Evolutionary conservation across 2,888 invertebrate species (phyloP).

Genomic region (Cosmia pyralina): DNA sequence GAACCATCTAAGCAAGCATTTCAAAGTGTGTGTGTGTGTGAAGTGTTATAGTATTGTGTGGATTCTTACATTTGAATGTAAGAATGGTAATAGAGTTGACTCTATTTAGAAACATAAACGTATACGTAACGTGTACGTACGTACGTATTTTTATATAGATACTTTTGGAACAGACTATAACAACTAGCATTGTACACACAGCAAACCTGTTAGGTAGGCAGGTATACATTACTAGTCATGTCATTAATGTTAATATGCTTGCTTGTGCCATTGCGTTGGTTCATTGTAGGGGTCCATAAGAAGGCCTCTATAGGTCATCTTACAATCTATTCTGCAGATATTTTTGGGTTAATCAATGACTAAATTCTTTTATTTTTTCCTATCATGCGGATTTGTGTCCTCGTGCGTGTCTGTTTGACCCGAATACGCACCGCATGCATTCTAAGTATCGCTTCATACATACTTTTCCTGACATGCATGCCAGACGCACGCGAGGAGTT

Average conservation of each 20-base stretch:
- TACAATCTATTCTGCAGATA: too few species aligned
- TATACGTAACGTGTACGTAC: too few species aligned
- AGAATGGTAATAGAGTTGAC: too few species aligned
- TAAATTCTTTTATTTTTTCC: not conserved
- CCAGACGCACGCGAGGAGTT: not conserved
- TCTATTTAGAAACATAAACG: too few species aligned
- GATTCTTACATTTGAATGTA: too few species aligned
- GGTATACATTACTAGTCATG: not conserved
- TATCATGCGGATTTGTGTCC: not conserved
- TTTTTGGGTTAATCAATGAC: too few species aligned
- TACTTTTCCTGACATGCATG: not conserved
- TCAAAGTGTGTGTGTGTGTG: too few species aligned
- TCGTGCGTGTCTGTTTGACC: not conserved
- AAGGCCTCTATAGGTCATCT: not conserved
- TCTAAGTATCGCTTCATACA: too few species aligned
- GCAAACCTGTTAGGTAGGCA: not conserved
- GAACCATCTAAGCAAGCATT: too few species aligned
- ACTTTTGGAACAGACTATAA: not conserved
- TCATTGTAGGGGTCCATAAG: not conserved
- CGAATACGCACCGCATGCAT: too few species aligned
- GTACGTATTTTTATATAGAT: too few species aligned
- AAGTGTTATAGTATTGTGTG: too few species aligned
- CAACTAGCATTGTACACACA: slow-evolving; percentile 9
- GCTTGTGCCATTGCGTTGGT: not conserved
- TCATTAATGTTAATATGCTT: not conserved